Evolutionary conservation across 1,140 invertebrate species (phyloP).

Genomic region (Ooceraea biroi): DNA sequence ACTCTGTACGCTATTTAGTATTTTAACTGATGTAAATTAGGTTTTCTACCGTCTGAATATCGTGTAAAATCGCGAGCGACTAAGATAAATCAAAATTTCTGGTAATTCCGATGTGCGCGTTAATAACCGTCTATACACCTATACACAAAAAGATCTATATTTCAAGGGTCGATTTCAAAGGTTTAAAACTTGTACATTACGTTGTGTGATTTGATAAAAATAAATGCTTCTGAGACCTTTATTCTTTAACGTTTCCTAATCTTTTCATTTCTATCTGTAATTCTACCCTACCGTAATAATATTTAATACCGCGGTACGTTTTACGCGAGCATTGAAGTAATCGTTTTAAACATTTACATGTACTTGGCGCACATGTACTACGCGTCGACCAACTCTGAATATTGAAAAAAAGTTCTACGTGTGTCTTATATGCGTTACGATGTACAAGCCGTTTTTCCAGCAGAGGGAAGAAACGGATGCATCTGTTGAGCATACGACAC

Average conservation of each 20-base stretch:
- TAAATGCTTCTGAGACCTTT: constrained; percentile 76
- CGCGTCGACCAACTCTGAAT: not conserved
- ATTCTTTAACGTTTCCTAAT: constrained; percentile 37
- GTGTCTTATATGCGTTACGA: not conserved
- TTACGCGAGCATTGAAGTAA: not conserved
- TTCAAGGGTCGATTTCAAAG: constrained; percentile 66
- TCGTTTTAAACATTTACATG: not conserved
- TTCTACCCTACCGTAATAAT: not conserved
- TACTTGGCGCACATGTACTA: not conserved
- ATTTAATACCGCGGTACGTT: not conserved
- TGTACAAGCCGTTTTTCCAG: constrained; percentile 18
- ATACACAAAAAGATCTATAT: constrained; percentile 44
- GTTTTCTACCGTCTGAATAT: constrained; percentile 70
- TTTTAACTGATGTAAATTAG: constrained; percentile 71
- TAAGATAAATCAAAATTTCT: constrained; percentile 70
- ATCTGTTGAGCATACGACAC: constrained; percentile 76
- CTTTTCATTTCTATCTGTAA: not conserved
- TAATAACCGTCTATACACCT: constrained; percentile 56
- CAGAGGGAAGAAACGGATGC: constrained; percentile 37
- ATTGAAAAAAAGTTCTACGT: no score
- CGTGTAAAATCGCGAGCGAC: constrained; percentile 39
- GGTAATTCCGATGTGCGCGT: constrained; percentile 67
- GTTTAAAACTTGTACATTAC: constrained; percentile 75
- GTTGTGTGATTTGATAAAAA: constrained; percentile 82
- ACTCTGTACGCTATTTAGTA: constrained; percentile 56